Percentiles rank a stretch among this genome's conserved stretches.
Conservation (phyloP, 2,113 vertebrate species). For the Silurus asotus region DNA sequence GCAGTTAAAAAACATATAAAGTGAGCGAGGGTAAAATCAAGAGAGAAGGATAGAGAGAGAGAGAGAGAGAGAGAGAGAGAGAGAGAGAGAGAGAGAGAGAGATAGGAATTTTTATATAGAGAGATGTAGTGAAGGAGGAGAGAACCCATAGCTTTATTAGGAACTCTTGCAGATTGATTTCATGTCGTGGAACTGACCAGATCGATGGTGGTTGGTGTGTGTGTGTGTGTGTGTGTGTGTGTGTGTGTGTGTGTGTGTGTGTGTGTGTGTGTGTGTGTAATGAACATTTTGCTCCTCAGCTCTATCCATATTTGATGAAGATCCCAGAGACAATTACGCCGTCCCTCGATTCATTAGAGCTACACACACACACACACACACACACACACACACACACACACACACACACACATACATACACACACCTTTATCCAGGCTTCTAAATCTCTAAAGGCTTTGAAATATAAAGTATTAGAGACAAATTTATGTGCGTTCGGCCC, state of each 20-base stretch:
- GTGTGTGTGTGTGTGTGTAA: slow-evolving; percentile 58
- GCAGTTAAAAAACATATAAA: not conserved
- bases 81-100: not conserved
- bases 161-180: slow-evolving; percentile 73
- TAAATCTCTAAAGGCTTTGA: slow-evolving; percentile 61
- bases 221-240: slow-evolving; percentile 41
- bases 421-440: slow-evolving; percentile 19
- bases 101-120: slow-evolving; percentile 11
- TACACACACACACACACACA: not conserved
- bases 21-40: no score
- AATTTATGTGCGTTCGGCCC: slow-evolving; percentile 61
- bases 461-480: slow-evolving; percentile 72
- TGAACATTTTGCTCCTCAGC: slow-evolving; percentile 67
- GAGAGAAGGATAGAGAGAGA: not conserved
- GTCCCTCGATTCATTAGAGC: slow-evolving; percentile 18
- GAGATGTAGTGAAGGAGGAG: slow-evolving; percentile 18
- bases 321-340: slow-evolving; percentile 64
- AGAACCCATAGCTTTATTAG: slow-evolving; percentile 71
- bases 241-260: slow-evolving; percentile 31
- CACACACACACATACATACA: slow-evolving; percentile 1
- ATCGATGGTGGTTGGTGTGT: slow-evolving; percentile 62
- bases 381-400: not conserved
- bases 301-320: slow-evolving; percentile 74
- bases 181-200: slow-evolving; percentile 65
- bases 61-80: not conserved